A percentile compares a stretch with the other conserved stretches of the same genome.
These are phyloP conservation scores for Edolisoma coerulescens DNA, from an alignment of 2,113 vertebrate species.

Conservation along the genomic window DNA sequence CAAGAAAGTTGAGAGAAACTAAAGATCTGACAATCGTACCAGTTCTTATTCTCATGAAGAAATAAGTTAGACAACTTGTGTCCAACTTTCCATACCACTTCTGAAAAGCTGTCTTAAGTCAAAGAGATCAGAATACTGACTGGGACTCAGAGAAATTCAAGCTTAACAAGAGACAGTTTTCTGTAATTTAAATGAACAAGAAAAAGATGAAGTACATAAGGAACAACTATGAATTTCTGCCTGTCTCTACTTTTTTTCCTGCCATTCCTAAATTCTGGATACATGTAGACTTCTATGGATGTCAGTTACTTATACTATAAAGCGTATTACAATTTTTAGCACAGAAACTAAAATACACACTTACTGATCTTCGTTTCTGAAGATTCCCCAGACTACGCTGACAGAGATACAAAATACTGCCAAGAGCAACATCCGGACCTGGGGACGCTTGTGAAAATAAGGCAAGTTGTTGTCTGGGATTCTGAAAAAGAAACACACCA, in stretches of 20 bases:
- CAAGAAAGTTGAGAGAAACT: background rate
- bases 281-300: background rate
- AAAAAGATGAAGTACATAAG: background rate
- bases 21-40: background rate
- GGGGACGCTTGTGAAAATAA: conserved; percentile 88
- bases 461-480: conserved; percentile 90
- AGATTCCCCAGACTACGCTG: conserved; percentile 88
- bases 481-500: conserved; percentile 50
- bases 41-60: background rate
- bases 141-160: background rate
- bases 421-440: conserved; percentile 86
- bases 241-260: background rate
- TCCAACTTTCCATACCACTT: background rate
- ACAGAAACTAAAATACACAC: conserved; percentile 25
- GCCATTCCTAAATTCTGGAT: background rate
- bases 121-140: background rate
- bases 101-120: background rate
- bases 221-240: background rate
- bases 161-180: background rate
- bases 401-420: conserved; percentile 78
- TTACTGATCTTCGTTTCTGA: conserved; percentile 95
- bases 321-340: background rate
- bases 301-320: background rate
- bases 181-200: background rate
- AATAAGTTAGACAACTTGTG: background rate